A percentile compares a stretch with the other conserved stretches of the same genome.
Evolutionary conservation across 2,113 vertebrate genomes (phyloP).

Genomic region (Martes martes): DNA sequence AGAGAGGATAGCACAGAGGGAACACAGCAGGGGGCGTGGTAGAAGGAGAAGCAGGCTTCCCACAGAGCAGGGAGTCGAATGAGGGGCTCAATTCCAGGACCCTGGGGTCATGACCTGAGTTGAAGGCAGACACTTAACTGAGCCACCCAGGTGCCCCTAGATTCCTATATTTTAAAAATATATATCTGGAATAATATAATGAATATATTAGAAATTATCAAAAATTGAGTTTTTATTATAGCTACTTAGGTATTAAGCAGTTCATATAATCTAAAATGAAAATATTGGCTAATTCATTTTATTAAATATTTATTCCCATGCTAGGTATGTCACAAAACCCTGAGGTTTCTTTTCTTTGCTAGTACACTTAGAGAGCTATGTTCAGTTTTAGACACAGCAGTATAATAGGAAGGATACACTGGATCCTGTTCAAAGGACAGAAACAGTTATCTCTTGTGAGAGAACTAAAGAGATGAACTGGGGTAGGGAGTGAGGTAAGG

Average conservation of each 20-base stretch:
- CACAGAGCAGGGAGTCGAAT: too few species aligned
- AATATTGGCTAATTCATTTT: background rate
- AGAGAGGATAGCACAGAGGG: too few species aligned
- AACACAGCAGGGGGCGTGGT: too few species aligned
- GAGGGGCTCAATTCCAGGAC: too few species aligned
- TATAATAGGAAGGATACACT: background rate
- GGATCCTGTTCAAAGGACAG: background rate
- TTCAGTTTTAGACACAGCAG: background rate
- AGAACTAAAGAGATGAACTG: background rate
- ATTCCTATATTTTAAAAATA: slow-evolving; percentile 1
- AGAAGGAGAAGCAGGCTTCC: too few species aligned
- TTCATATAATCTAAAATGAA: slow-evolving; percentile 20
- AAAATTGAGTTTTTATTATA: background rate
- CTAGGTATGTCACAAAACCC: background rate
- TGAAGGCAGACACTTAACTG: too few species aligned
- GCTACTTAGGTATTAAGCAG: background rate
- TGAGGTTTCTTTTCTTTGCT: background rate
- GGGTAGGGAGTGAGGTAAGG: background rate
- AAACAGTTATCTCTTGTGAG: background rate
- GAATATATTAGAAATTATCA: slow-evolving; percentile 34
- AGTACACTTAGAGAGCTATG: background rate
- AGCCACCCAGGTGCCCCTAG: background rate
- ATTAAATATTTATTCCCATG: slow-evolving; percentile 5
- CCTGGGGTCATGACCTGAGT: too few species aligned
- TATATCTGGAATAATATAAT: background rate